phyloP scores from a whole-genome alignment of 1,140 invertebrate genomes.

The Neelides sp. region DNA sequence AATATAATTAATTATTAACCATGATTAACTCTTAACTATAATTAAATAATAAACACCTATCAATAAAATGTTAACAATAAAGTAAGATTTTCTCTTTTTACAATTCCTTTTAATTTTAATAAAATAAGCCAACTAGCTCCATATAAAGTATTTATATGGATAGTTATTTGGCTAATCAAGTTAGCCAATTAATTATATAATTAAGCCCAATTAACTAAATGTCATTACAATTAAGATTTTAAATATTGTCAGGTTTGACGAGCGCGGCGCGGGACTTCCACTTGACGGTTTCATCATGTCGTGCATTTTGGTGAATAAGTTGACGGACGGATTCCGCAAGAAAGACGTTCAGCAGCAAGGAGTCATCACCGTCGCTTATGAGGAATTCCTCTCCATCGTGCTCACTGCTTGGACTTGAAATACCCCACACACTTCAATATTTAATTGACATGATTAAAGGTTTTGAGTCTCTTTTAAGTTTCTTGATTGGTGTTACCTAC shows the following conservation, averaged over 20 bases:
- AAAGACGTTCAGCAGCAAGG: conserved; percentile 62
- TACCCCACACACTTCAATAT: no score
- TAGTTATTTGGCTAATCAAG: neutral
- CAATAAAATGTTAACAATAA: neutral
- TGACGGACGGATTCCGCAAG: conserved; percentile 66
- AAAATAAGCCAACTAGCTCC: no score
- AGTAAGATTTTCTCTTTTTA: conserved; percentile 2
- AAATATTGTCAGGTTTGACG: conserved; percentile 32
- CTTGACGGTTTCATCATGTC: conserved; percentile 78
- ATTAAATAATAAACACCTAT: neutral
- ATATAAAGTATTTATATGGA: conserved; percentile 31
- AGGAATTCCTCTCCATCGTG: conserved; percentile 68
- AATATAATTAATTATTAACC: no score
- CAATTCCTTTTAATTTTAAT: conserved; percentile 44
- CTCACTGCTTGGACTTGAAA: conserved; percentile 39
- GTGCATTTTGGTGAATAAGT: conserved; percentile 72
- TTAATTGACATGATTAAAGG: no score
- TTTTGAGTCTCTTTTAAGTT: no score
- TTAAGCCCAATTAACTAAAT: neutral
- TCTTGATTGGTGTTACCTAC: no score
- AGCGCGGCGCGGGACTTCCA: conserved; percentile 40
- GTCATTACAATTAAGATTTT: neutral
- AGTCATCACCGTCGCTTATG: conserved; percentile 63
- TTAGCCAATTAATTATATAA: neutral
- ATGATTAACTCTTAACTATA: neutral